Conservation (phyloP, 2,888 invertebrate species). For the Erebia epiphron region DNA sequence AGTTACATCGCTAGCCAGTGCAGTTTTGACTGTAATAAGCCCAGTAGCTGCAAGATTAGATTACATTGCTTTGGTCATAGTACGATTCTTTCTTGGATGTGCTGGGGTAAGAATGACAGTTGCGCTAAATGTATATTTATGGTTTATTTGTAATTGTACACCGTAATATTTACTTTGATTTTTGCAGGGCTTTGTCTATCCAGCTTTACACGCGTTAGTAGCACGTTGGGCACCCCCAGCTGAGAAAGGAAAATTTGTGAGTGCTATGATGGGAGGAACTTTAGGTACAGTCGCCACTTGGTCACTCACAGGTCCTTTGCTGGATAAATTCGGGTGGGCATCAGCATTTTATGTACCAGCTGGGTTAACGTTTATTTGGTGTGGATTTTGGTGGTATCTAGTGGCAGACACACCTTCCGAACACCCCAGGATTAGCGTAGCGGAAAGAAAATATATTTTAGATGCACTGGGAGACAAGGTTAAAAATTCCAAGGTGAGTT, state of each 20-base stretch:
- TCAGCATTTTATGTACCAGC: slow-evolving; percentile 87
- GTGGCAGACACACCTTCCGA: slow-evolving; percentile 85
- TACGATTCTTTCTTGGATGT: slow-evolving; percentile 84
- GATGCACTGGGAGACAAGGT: slow-evolving; percentile 83
- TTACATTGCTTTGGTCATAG: slow-evolving; percentile 79
- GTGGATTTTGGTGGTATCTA: slow-evolving; percentile 83
- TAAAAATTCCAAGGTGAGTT: slow-evolving; percentile 80
- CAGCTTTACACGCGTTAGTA: slow-evolving; percentile 85
- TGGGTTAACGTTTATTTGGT: slow-evolving; percentile 80
- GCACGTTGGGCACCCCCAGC: slow-evolving; percentile 89
- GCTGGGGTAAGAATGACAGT: slow-evolving; percentile 79
- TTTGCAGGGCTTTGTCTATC: slow-evolving; percentile 84
- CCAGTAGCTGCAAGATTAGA: slow-evolving; percentile 83
- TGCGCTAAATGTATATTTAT: background rate
- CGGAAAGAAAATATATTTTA: slow-evolving; percentile 85
- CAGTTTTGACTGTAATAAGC: slow-evolving; percentile 82
- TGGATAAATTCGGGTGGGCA: slow-evolving; percentile 85
- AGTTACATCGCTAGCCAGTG: slow-evolving; percentile 74
- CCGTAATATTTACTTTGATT: background rate
- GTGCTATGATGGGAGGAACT: slow-evolving; percentile 88
- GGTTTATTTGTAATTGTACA: background rate
- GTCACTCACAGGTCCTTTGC: slow-evolving; percentile 85
- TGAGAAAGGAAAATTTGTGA: slow-evolving; percentile 89
- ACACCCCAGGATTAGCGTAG: slow-evolving; percentile 84
- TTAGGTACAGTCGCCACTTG: slow-evolving; percentile 88